A percentile compares a stretch with the other conserved stretches of the same genome.
phyloP scores from a whole-genome alignment of 2,797 vertebrate species.

The Danio albolineatus region DNA sequence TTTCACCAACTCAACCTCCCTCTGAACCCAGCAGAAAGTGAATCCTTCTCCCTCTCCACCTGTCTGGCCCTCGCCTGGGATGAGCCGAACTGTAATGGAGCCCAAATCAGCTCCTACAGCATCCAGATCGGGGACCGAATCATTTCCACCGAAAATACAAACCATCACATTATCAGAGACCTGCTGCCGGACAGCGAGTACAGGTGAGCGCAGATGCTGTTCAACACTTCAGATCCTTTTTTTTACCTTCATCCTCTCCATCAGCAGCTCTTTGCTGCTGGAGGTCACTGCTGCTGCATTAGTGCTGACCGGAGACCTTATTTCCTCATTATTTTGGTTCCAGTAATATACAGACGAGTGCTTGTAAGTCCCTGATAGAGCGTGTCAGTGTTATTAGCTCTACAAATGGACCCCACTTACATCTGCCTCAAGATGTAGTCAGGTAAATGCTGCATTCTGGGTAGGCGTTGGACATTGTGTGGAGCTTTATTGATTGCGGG shows the following conservation, averaged over 20 bases:
- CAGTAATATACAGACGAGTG: conserved; percentile 9
- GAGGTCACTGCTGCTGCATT: conserved; percentile 45
- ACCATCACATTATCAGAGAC: conserved; percentile 81
- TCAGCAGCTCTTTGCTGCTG: not conserved
- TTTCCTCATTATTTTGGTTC: conserved; percentile 17
- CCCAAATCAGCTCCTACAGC: conserved; percentile 89
- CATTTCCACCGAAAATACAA: conserved; percentile 82
- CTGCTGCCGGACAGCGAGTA: conserved; percentile 95
- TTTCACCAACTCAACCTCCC: conserved; percentile 84
- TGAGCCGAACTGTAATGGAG: conserved; percentile 92
- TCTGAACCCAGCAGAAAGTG: conserved; percentile 62
- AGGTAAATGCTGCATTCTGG: conserved; percentile 10
- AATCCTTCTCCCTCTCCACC: conserved; percentile 82
- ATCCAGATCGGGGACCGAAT: conserved; percentile 84
- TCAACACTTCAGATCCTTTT: not conserved
- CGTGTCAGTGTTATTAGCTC: conserved; percentile 34
- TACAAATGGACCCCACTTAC: conserved; percentile 29
- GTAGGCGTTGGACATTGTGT: not conserved
- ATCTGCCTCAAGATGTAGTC: conserved; percentile 2
- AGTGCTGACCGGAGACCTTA: conserved; percentile 28
- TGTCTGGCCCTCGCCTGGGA: conserved; percentile 95
- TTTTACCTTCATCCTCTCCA: not conserved
- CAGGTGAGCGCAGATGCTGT: conserved; percentile 78
- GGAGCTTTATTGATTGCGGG: not conserved
- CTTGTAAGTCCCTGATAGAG: not conserved